Conservation (phyloP, 2,797 vertebrate genomes). For the Gobionotothen gibberifrons region DNA sequence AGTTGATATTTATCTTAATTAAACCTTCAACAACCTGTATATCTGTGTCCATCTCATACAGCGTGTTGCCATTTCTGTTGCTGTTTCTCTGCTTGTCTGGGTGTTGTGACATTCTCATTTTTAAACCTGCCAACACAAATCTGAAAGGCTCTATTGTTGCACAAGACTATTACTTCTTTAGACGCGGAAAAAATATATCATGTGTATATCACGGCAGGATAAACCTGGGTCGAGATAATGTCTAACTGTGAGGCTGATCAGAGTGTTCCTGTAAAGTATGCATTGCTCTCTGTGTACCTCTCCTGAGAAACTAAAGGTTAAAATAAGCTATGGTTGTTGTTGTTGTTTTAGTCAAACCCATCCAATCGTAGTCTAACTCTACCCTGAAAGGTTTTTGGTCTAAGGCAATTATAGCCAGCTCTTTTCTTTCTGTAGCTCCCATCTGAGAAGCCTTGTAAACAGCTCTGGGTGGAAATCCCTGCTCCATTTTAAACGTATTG, state of each 20-base stretch:
- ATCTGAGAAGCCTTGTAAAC: slow-evolving; percentile 33
- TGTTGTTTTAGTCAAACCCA: slow-evolving; percentile 28
- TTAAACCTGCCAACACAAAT: neutral
- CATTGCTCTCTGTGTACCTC: slow-evolving; percentile 3
- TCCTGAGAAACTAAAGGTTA: slow-evolving; percentile 13
- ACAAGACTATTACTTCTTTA: neutral
- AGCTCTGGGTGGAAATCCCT: slow-evolving; percentile 32
- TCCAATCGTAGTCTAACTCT: slow-evolving; percentile 19
- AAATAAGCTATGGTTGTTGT: slow-evolving; percentile 9
- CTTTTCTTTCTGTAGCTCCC: slow-evolving; percentile 11
- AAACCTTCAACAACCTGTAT: neutral
- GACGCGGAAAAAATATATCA: neutral
- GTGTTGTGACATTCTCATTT: neutral
- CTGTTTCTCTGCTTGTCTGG: neutral
- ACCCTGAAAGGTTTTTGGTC: slow-evolving; percentile 28
- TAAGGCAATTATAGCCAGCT: slow-evolving; percentile 20
- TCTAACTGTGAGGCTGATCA: slow-evolving; percentile 7
- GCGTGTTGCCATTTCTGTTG: neutral
- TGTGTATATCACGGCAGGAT: neutral
- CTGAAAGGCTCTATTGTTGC: neutral
- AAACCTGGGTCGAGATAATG: neutral
- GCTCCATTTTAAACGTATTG: slow-evolving; percentile 38
- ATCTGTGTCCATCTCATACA: neutral
- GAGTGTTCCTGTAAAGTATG: slow-evolving; percentile 5
- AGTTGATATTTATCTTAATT: neutral